These are phyloP conservation scores for Gnathonemus longibarbis DNA, from an alignment of 2,113 vertebrate species.

Conservation along the genomic window DNA sequence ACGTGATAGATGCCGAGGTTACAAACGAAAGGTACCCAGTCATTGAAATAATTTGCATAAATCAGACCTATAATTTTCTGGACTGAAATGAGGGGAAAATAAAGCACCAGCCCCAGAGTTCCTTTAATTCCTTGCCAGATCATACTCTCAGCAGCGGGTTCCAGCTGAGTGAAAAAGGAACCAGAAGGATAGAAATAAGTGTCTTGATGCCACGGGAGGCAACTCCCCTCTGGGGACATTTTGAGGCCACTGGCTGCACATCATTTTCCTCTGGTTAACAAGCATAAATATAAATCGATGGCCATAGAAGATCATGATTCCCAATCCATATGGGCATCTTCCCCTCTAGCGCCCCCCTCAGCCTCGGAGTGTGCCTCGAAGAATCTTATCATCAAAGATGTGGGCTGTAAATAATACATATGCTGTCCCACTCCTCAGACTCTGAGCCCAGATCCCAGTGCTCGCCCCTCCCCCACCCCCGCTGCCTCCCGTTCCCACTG, in stretches of 20 bases:
- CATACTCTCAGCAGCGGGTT: background rate
- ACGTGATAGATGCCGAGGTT: background rate
- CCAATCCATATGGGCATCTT: background rate
- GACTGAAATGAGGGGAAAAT: background rate
- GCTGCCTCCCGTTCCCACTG: background rate
- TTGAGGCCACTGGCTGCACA: background rate
- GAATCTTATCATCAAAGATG: background rate
- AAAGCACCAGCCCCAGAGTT: background rate
- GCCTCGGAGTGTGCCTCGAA: background rate
- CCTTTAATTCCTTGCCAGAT: background rate
- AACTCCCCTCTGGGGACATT: background rate
- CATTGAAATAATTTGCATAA: background rate
- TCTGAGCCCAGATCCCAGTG: background rate
- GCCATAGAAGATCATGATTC: background rate
- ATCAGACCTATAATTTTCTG: background rate
- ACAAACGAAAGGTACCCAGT: background rate
- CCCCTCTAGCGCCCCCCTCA: background rate
- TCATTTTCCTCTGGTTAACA: constrained; percentile 12
- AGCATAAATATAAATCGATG: background rate
- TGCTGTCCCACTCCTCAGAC: background rate
- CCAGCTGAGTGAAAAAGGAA: background rate
- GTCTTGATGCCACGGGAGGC: background rate
- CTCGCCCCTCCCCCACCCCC: background rate
- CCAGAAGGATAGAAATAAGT: background rate
- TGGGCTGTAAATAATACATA: background rate